Percentiles rank a stretch among this genome's conserved stretches.
Evolutionary conservation across 2,113 vertebrate genomes (phyloP).

Genomic region (Phrynocephalus versicolor): DNA sequence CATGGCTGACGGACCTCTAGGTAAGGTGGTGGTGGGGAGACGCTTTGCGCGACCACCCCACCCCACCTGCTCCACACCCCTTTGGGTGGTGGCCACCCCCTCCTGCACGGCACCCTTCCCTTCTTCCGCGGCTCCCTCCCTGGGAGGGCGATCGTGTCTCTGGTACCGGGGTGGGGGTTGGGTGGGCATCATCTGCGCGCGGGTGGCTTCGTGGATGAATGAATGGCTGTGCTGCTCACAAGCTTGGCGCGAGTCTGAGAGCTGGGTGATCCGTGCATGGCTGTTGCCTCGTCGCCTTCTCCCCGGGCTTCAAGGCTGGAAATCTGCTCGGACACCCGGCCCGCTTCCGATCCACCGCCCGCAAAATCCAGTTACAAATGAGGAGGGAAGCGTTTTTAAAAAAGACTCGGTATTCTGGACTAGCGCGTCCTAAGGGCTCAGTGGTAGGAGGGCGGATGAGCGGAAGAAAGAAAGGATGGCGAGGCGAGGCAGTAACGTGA

Average conservation of each 20-base stretch:
- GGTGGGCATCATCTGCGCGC: neutral
- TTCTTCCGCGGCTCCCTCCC: too few species aligned
- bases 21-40: too few species aligned
- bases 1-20: too few species aligned
- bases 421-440: neutral
- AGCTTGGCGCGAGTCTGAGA: neutral
- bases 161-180: neutral
- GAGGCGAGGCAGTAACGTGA: neutral
- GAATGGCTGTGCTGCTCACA: neutral
- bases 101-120: neutral
- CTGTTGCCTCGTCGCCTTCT: neutral
- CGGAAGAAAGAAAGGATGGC: neutral
- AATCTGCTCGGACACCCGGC: slow-evolving; percentile 10
- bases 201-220: neutral
- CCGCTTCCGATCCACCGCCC: neutral
- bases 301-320: slow-evolving; percentile 1
- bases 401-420: neutral
- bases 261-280: slow-evolving; percentile 16
- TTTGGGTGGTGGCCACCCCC: neutral
- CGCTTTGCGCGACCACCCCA: too few species aligned
- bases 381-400: too few species aligned
- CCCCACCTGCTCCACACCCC: too few species aligned
- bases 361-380: too few species aligned
- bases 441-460: neutral
- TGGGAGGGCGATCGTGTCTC: too few species aligned